Conservation (phyloP, 2,888 invertebrate species). For the Loripinus fragilis region DNA sequence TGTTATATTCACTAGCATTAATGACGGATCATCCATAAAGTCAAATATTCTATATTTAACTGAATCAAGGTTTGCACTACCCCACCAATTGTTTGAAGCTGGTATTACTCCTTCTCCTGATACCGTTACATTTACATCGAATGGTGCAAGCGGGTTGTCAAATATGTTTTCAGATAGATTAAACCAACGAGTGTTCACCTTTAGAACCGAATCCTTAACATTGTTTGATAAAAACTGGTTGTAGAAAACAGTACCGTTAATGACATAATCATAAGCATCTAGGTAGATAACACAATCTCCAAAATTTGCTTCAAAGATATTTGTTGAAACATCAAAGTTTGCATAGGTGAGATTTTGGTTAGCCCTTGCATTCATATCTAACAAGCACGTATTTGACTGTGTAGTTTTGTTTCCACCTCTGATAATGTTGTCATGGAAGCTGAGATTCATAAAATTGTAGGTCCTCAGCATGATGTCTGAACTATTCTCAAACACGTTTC, state of each 20-base stretch:
- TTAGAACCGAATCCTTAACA: slow-evolving; percentile 18
- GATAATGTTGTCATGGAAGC: slow-evolving; percentile 42
- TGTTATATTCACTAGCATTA: slow-evolving; percentile 35
- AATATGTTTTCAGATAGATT: slow-evolving; percentile 53
- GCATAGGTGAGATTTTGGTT: background rate
- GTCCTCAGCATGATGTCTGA: slow-evolving; percentile 29
- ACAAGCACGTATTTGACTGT: slow-evolving; percentile 17
- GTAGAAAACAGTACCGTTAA: slow-evolving; percentile 39
- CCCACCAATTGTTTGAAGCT: slow-evolving; percentile 58
- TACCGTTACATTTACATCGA: slow-evolving; percentile 38
- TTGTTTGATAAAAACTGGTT: slow-evolving; percentile 38
- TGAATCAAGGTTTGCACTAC: slow-evolving; percentile 24
- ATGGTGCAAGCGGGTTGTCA: slow-evolving; percentile 49
- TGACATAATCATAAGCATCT: slow-evolving; percentile 3
- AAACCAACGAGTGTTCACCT: slow-evolving; percentile 23
- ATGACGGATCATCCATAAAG: slow-evolving; percentile 21
- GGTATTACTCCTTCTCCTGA: slow-evolving; percentile 33
- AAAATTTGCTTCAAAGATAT: slow-evolving; percentile 35
- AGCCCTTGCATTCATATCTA: slow-evolving; percentile 20
- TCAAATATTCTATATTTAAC: slow-evolving; percentile 44
- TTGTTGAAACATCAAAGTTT: slow-evolving; percentile 39
- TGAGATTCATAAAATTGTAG: slow-evolving; percentile 11
- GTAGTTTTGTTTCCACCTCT: background rate
- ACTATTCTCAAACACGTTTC: slow-evolving; percentile 36
- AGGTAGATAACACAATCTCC: slow-evolving; percentile 35